Conservation (phyloP, 2,797 vertebrate species). For the Sus cebifrons region DNA sequence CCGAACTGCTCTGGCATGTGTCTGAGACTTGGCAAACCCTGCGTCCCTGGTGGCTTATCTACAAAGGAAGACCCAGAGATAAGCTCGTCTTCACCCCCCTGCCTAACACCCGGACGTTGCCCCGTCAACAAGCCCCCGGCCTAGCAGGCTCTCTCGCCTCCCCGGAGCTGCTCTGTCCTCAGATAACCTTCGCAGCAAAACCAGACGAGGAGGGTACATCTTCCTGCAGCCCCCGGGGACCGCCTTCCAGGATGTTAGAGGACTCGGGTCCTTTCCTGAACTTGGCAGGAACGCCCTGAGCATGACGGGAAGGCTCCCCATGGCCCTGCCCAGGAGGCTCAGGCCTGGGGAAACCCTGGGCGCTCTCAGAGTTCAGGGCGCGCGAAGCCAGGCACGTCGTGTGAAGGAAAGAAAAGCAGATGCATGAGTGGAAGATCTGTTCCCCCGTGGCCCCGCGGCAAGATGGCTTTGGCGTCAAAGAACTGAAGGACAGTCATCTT, state of each 20-base stretch:
- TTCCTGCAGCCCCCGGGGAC: background rate
- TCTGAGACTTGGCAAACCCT: background rate
- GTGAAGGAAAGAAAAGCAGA: background rate
- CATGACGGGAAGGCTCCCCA: background rate
- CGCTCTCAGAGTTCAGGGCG: too few species aligned
- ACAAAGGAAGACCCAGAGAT: constrained; percentile 68
- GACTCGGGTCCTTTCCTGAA: background rate
- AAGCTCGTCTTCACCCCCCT: constrained; percentile 9
- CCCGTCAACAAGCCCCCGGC: background rate
- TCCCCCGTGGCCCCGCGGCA: background rate
- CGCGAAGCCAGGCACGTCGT: background rate
- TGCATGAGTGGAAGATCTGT: rapidly evolving
- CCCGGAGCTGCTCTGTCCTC: background rate
- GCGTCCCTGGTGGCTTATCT: background rate
- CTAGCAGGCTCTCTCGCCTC: background rate
- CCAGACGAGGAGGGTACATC: rapidly evolving
- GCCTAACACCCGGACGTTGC: background rate
- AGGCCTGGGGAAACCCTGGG: background rate
- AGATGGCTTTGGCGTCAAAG: background rate
- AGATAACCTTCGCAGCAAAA: background rate
- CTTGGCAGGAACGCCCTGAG: background rate
- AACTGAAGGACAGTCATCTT: background rate
- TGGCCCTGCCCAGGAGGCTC: background rate
- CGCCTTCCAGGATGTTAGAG: rapidly evolving
- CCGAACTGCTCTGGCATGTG: background rate